phyloP scores from a whole-genome alignment of 1,140 invertebrate genomes.

The Telenomus remus region DNA sequence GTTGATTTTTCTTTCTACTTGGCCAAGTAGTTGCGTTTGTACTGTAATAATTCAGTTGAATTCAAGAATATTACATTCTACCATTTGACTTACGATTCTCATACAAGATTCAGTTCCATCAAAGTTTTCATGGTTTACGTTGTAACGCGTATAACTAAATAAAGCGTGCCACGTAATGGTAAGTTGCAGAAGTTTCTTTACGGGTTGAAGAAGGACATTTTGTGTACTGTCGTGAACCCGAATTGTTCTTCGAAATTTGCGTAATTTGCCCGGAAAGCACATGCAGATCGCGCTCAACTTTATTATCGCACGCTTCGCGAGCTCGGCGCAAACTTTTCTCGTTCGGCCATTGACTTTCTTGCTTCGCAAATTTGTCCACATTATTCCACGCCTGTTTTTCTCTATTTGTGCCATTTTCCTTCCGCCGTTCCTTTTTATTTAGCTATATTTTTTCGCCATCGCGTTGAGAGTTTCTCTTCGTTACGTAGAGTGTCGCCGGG shows the following conservation, averaged over 20 bases:
- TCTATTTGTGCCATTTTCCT: constrained; percentile 1
- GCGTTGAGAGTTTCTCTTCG: constrained; percentile 28
- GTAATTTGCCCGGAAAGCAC: constrained; percentile 25
- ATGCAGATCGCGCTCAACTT: constrained; percentile 19
- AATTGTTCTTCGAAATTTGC: constrained; percentile 18
- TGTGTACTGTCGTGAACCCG: constrained; percentile 11
- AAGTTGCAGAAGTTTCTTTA: constrained; percentile 37
- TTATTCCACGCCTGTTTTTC: constrained; percentile 2
- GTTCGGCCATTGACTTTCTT: constrained; percentile 14
- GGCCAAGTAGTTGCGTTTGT: too few species aligned
- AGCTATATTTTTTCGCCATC: neutral
- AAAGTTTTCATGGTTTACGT: constrained; percentile 21
- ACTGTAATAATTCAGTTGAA: too few species aligned
- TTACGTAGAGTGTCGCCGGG: constrained; percentile 8
- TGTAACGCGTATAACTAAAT: constrained; percentile 25
- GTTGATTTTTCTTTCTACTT: too few species aligned
- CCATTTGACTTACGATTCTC: neutral
- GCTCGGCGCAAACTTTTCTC: constrained; percentile 18
- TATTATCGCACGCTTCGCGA: constrained; percentile 2
- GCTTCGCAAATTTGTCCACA: constrained; percentile 13
- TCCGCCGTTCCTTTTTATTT: constrained; percentile 11
- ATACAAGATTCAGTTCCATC: constrained; percentile 26
- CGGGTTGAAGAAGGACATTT: constrained; percentile 19
- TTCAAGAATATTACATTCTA: too few species aligned
- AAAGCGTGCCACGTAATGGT: constrained; percentile 14